These are phyloP conservation scores for Drosophila punjabiensis DNA, from an alignment of 1,140 invertebrate species.

Conservation along the genomic window DNA sequence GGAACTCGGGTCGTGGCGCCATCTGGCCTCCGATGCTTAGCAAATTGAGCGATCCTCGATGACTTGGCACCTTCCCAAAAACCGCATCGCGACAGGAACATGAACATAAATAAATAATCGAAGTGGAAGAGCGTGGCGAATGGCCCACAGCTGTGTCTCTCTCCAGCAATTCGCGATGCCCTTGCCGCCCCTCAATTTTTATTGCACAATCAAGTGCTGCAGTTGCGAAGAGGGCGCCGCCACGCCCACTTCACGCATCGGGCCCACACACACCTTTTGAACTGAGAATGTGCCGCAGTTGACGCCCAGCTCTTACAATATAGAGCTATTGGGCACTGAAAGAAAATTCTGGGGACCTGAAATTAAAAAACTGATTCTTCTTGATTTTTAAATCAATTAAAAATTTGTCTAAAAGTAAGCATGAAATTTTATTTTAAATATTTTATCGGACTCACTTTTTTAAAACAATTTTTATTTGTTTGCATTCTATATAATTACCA, in stretches of 20 bases:
- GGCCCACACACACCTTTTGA: conserved; percentile 67
- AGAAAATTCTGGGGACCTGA: background rate
- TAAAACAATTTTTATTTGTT: too few relatives aligned
- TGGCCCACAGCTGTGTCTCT: conserved; percentile 66
- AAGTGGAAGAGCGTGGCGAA: conserved; percentile 77
- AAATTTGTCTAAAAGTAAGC: too few relatives aligned
- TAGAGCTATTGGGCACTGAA: conserved; percentile 19
- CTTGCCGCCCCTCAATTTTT: conserved; percentile 58
- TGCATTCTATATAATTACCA: too few relatives aligned
- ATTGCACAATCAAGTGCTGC: conserved; percentile 81
- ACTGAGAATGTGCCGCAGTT: conserved; percentile 71
- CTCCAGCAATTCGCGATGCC: conserved; percentile 72
- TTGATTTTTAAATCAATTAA: background rate
- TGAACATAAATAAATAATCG: conserved; percentile 75
- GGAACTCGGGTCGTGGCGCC: conserved; percentile 48
- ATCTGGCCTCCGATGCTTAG: conserved; percentile 74
- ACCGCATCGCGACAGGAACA: conserved; percentile 73
- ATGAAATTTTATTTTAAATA: background rate
- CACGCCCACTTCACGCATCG: conserved; percentile 75
- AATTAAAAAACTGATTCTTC: background rate
- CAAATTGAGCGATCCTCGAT: conserved; percentile 72
- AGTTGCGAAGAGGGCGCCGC: conserved; percentile 54
- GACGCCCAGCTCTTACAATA: conserved; percentile 54
- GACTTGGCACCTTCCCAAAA: conserved; percentile 73
- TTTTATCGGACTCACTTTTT: too few relatives aligned